Evolutionary conservation across 2,888 invertebrate species (phyloP).

Genomic region (Osmoderma eremita): DNA sequence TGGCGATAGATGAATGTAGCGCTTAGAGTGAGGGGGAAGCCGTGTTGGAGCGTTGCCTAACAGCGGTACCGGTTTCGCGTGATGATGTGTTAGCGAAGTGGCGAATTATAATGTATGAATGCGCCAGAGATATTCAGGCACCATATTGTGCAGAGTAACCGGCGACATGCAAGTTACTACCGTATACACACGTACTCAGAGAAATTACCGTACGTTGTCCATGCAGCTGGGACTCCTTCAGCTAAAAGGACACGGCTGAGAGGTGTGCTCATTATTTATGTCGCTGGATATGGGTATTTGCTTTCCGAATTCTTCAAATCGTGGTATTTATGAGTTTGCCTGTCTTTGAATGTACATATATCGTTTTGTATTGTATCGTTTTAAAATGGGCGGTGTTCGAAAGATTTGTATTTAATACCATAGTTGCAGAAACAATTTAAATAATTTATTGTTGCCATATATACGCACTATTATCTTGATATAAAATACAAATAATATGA

Average conservation of each 20-base stretch:
- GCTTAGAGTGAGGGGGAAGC: background rate
- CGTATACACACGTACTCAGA: background rate
- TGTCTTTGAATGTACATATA: too few relatives aligned
- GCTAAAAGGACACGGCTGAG: background rate
- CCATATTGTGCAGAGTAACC: slow-evolving; percentile 19
- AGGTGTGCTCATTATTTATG: too few relatives aligned
- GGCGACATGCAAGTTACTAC: slow-evolving; percentile 4
- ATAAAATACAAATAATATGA: too few relatives aligned
- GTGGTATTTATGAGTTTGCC: too few relatives aligned
- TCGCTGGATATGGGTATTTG: too few relatives aligned
- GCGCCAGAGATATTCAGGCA: slow-evolving; percentile 15
- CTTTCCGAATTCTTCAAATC: too few relatives aligned
- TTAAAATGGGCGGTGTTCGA: too few relatives aligned
- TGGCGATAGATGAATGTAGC: background rate
- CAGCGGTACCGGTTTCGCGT: background rate
- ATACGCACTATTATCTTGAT: too few relatives aligned
- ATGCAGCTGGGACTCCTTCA: background rate
- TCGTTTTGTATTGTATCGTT: too few relatives aligned
- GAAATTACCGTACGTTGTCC: background rate
- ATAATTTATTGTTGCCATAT: too few relatives aligned
- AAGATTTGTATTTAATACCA: too few relatives aligned
- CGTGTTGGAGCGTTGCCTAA: slow-evolving; percentile 2
- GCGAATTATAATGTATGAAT: slow-evolving; percentile 26
- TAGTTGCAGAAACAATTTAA: too few relatives aligned
- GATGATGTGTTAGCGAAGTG: slow-evolving; percentile 26